Evolutionary conservation across 1,140 invertebrate species (phyloP).

Genomic region (Varroa destructor): DNA sequence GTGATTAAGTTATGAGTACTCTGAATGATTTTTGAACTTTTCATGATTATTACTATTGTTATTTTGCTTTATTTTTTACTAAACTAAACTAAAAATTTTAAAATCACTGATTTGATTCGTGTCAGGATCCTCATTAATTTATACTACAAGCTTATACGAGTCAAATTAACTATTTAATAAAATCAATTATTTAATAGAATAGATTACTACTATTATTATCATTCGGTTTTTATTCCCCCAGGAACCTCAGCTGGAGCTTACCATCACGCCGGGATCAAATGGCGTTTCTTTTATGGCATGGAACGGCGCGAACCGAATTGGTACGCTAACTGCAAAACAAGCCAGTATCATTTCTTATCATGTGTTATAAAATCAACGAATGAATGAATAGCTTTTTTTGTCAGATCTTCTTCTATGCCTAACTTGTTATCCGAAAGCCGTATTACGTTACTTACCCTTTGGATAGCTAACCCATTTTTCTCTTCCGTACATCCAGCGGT

Average conservation of each 20-base stretch:
- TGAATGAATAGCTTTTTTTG: background rate
- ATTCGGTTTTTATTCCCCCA: background rate
- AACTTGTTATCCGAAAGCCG: background rate
- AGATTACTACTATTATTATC: too few species aligned
- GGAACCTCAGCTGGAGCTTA: background rate
- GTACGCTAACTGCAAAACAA: background rate
- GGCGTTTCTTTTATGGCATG: background rate
- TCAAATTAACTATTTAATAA: too few species aligned
- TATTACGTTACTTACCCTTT: background rate
- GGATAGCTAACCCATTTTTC: background rate
- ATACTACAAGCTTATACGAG: too few species aligned
- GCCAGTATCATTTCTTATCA: background rate
- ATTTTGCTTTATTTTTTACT: too few species aligned
- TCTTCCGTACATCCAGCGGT: background rate
- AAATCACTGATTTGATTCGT: too few species aligned
- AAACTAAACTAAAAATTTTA: too few species aligned
- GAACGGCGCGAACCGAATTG: constrained; percentile 6
- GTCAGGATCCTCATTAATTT: too few species aligned
- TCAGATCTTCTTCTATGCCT: background rate
- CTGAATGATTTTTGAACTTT: too few species aligned
- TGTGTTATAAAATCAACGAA: background rate
- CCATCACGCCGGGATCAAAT: constrained; percentile 13
- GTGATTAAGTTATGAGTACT: too few species aligned
- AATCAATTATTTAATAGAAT: too few species aligned
- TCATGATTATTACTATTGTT: too few species aligned